Base-by-base conservation (phyloP, 1,140 invertebrate species). In the Zaprionus ghesquierei region DNA sequence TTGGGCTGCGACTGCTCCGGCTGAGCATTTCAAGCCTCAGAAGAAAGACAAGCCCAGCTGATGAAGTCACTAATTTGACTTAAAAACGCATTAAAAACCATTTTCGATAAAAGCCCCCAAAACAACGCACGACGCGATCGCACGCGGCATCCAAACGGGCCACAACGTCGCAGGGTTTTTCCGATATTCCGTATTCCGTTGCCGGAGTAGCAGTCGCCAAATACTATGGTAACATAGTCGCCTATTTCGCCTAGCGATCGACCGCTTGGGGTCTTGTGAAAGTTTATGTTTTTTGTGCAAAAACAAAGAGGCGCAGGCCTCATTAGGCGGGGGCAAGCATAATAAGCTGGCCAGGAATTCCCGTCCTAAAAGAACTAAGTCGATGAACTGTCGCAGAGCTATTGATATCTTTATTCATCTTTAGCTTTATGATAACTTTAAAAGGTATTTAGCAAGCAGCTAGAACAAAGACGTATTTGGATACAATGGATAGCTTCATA, bases 21-120 rank as follows among this genome's bases (percentile, higher is more conserved):
- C 68, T 69, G 69, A 81, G 74, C 65, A 61, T 87, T 66, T 49
- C 50, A 49, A 53, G 49, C 49, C 49, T 25, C 41, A 64, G 66
- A 69, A 70, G 53, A 51, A 58, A 74, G 68, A 75, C 72, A 75
- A 75, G 68, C 72, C 69, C 59, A 73, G 77, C 84, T 89, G 84
- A 89, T 87, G 84, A 87, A 89, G 84, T 86, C 84, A 84, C 84
- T 87, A 87, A 87, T 87, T 87, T 87, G 84, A 79, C 79, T 87
- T 87, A 87, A 87, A 87, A 87, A 87, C 84, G 84, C 84, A 87
- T 87, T 87, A 87, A 87, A 87, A 89, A 72, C 84, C 84, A 87
- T 89, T 87, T 87, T 87, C 82, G 84, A 89, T 84, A 84, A 87
- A 81, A 89, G 73, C 79, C 46, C 60, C 62, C 54, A 27, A 15